Base-by-base conservation (phyloP, 2,113 vertebrate species). In the Mormoops blainvillei region DNA sequence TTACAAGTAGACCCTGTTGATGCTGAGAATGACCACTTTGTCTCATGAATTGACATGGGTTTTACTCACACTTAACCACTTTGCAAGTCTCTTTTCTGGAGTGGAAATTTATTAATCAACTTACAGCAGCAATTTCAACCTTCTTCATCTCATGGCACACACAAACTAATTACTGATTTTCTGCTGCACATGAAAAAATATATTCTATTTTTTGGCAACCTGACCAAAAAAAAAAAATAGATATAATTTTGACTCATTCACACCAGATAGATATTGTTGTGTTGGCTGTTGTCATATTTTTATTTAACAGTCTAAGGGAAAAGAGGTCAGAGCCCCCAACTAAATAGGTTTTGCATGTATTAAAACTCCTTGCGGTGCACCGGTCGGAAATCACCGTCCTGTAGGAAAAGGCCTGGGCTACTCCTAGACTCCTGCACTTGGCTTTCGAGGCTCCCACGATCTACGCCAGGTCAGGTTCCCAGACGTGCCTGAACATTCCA, bases 401-500 rank as follows among this genome's bases (percentile, higher is more conserved):
- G 19, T 9, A 45, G 18, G 31, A 86, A 74, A 88, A 5, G 20
- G 19, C 15, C 10, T 14, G 7, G 19, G 24, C 24, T 14, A 0
- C 6, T 36, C 19, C 61, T 16, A 61, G 86, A 38, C n/a, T 36
- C 68, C 26, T 13, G 26, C 63, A 6, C 9, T 85, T 58, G 52
- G 41, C 4, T 0, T 26, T 7, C 7, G 19, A 33, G 31, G 16
- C 2, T 5, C 76, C 26, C 1, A 0, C 12, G 52, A 24, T 41
- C 6, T 1, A 0, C 20, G 20, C 56, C 26, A 48, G 45, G 28
- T 15, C 38, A 61, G 54, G 26, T 48, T 76, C 20, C 26, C 31
- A 7, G 33, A 2, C 0, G 9, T 6, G 7, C n/a, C 65, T 94
- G 10, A 2, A 8, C 0, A 0, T 15, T 26, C 68, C 26, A 54